These are phyloP conservation scores for Odontophorus gujanensis DNA, from an alignment of 2,113 vertebrate species.

Conservation along the genomic window DNA sequence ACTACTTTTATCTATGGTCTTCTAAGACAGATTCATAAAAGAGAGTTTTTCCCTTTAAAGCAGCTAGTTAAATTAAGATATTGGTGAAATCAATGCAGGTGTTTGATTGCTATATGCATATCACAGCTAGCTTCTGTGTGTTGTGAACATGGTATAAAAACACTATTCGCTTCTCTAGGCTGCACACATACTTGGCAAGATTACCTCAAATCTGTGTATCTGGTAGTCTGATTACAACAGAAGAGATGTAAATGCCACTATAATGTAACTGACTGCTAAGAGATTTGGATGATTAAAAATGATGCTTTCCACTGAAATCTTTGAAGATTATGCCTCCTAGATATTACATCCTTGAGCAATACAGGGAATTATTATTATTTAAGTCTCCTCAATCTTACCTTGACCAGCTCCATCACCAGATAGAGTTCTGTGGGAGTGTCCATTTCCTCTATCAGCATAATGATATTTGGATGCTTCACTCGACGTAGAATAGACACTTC, in stretches of 20 bases:
- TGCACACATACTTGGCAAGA: background rate
- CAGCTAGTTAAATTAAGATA: background rate
- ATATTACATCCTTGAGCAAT: background rate
- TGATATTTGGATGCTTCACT: constrained; percentile 98
- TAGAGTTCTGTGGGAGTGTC: constrained; percentile 91
- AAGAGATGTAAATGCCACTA: background rate
- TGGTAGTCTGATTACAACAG: background rate
- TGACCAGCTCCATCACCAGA: constrained; percentile 97
- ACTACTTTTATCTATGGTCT: background rate
- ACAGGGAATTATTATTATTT: background rate
- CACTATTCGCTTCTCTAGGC: background rate
- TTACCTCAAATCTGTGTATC: background rate
- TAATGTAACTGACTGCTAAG: background rate
- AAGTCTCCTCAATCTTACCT: constrained; percentile 76
- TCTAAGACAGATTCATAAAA: background rate
- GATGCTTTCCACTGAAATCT: background rate
- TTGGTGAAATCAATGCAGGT: background rate
- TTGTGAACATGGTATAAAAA: background rate
- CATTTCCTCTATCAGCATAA: constrained; percentile 97
- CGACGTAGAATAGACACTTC: constrained; percentile 93
- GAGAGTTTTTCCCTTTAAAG: background rate
- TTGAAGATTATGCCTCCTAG: background rate
- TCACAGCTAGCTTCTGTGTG: background rate
- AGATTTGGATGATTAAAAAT: background rate
- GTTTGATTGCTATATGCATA: background rate